Evolutionary conservation across 2,888 invertebrate species (phyloP).

Genomic region (Trisateles emortualis): DNA sequence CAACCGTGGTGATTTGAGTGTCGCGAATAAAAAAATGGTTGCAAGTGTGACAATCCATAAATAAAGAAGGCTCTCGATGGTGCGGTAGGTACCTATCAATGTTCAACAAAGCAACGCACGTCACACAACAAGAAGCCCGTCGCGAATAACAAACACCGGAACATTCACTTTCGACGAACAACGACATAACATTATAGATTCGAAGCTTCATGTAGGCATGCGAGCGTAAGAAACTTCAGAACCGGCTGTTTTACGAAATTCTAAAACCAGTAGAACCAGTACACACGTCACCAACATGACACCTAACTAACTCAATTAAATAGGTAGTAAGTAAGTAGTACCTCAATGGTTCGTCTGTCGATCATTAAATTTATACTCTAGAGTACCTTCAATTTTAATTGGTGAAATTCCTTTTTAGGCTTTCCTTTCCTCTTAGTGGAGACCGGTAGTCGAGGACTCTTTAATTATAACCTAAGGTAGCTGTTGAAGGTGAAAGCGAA

Average conservation of each 20-base stretch:
- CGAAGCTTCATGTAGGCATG: conserved; percentile 47
- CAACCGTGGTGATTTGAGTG: conserved; percentile 16
- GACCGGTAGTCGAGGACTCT: conserved; percentile 50
- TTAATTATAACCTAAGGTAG: conserved; percentile 58
- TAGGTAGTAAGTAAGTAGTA: conserved; percentile 13
- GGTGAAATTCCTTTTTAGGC: conserved; percentile 51
- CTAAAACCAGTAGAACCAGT: conserved; percentile 52
- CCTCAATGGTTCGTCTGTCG: conserved; percentile 30
- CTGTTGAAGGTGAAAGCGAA: conserved; percentile 69
- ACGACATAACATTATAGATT: conserved; percentile 66
- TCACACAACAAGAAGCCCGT: conserved; percentile 62
- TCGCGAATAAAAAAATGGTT: conserved; percentile 42
- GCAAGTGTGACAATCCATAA: conserved; percentile 46
- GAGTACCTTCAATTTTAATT: conserved; percentile 46
- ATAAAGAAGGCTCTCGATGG: conserved; percentile 44
- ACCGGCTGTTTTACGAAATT: conserved; percentile 51
- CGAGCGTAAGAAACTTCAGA: conserved; percentile 43
- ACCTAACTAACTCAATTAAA: conserved; percentile 41
- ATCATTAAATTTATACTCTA: conserved; percentile 34
- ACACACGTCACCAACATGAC: conserved; percentile 43
- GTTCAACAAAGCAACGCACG: conserved; percentile 68
- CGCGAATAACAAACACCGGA: conserved; percentile 80
- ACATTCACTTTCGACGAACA: conserved; percentile 82
- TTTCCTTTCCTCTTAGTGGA: conserved; percentile 50
- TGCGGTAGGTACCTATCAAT: conserved; percentile 51